Evolutionary conservation across 2,797 vertebrate species (phyloP), one percentile per base, ranked within the genome.

Genomic region (Sebastes ruberrimus): DNA sequence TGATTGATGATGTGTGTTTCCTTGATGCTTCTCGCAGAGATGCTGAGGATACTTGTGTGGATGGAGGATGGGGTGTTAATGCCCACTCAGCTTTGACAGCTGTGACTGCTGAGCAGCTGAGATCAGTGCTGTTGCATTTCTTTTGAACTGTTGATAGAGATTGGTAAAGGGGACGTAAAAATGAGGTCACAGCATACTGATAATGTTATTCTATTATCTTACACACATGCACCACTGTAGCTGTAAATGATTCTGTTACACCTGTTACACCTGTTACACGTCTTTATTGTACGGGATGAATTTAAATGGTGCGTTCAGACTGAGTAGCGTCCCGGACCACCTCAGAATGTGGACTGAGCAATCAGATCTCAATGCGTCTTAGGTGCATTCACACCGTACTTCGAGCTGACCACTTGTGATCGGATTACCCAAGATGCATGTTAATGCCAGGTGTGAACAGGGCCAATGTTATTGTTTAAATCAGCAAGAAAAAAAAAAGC

Each of bases 1-100:
- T 83, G 85, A 83, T 80, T 87, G 83, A 86, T 86, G 84, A 75
- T 2, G 32, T 60, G 23, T 61, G 68, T 64, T 77, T 74, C 10
- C 65, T 33, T 70, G 66, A 79, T 46, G 77, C 66, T 71, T 74
- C 61, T 72, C 62, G 23, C 59, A 75, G 61, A 65, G n/a, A 68
- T 59, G 32, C 27, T 53, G 70, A 73, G 61, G 68, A 66, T 57
- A 63, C 38, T 60, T n/a, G 23, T 64, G 55, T 55, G 32, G 60
- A 60, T 56, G 56, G 33, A 76, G 33, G 60, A 62, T 13, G n/a
- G 13, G 38, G 22, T 63, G 63, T 57, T 28, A n/a, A 25, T 23
- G 63, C n/a, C 32, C 35, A 49, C 76, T 73, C 71, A 56, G 49
- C 13, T 32, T 33, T 71, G 52, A 76, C 73, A 75, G 60, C 30